These are phyloP conservation scores for Ceyx erithaca DNA, from an alignment of 2,797 vertebrate species.

Conservation along the genomic window DNA sequence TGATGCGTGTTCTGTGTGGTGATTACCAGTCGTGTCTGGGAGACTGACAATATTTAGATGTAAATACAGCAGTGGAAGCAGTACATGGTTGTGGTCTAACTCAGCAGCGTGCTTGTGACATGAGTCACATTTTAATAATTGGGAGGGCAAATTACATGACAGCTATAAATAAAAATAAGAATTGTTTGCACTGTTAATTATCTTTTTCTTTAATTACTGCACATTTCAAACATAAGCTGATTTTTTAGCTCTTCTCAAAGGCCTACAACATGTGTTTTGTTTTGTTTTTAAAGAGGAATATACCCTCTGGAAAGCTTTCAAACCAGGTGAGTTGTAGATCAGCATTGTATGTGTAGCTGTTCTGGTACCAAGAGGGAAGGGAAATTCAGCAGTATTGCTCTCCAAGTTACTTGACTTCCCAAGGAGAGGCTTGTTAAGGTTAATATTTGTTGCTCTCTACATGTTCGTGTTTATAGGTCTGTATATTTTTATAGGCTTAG, in stretches of 20 bases:
- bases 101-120: conserved; percentile 36
- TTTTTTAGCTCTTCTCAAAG: conserved; percentile 13
- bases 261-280: neutral
- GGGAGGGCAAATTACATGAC: conserved; percentile 40
- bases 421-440: neutral
- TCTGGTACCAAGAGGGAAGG: neutral
- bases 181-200: conserved; percentile 35
- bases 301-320: neutral
- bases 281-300: neutral
- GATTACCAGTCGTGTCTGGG: neutral
- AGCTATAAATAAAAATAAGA: conserved; percentile 31
- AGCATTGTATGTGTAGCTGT: neutral
- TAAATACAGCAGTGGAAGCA: conserved; percentile 22
- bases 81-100: conserved; percentile 31
- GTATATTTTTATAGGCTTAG: neutral
- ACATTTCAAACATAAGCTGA: neutral
- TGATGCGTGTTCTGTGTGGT: neutral
- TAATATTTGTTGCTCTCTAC: neutral
- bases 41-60: conserved; percentile 47
- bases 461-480: neutral
- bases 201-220: conserved; percentile 12
- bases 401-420: neutral
- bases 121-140: conserved; percentile 42
- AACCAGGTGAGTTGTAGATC: neutral
- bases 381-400: neutral